These are phyloP conservation scores for Scolanthus callimorphus DNA, from an alignment of 92 coral and sea anemone species.

Conservation along the genomic window DNA sequence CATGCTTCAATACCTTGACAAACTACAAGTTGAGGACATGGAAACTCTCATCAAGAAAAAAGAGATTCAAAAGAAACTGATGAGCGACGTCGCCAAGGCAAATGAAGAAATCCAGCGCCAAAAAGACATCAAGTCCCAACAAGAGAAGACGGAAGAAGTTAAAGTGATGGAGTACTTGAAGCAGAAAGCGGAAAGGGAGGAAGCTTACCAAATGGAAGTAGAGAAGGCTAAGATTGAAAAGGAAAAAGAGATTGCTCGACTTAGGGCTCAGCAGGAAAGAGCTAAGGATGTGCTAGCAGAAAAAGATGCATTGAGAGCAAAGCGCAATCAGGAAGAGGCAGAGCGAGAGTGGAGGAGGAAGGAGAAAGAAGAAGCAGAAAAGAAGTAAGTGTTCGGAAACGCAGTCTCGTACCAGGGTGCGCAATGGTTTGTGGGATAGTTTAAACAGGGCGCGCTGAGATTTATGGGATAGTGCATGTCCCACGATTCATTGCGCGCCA, in stretches of 20 bases:
- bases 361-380: constrained; percentile 89
- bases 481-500: too few relatives aligned
- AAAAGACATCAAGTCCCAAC: constrained; percentile 65
- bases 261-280: constrained; percentile 94
- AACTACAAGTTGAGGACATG: constrained; percentile 90
- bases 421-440: too few relatives aligned
- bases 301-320: constrained; percentile 95
- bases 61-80: constrained; percentile 67
- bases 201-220: constrained; percentile 85
- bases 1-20: constrained; percentile 92
- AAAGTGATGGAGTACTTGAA: constrained; percentile 96
- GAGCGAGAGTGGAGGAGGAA: constrained; percentile 95
- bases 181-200: constrained; percentile 93
- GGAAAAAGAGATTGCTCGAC: constrained; percentile 95
- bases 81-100: constrained; percentile 89
- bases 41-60: constrained; percentile 76
- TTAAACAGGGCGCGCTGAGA: too few relatives aligned
- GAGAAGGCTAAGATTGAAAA: constrained; percentile 83
- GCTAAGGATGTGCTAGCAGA: constrained; percentile 99
- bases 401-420: too few relatives aligned
- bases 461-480: too few relatives aligned
- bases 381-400: constrained; percentile 49
- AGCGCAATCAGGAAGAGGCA: constrained; percentile 96
- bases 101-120: constrained; percentile 86
- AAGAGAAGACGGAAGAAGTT: constrained; percentile 83